A percentile compares a stretch with the other conserved stretches of the same genome.
Conservation (phyloP, 2,888 invertebrate species). For the Metellina segmentata region DNA sequence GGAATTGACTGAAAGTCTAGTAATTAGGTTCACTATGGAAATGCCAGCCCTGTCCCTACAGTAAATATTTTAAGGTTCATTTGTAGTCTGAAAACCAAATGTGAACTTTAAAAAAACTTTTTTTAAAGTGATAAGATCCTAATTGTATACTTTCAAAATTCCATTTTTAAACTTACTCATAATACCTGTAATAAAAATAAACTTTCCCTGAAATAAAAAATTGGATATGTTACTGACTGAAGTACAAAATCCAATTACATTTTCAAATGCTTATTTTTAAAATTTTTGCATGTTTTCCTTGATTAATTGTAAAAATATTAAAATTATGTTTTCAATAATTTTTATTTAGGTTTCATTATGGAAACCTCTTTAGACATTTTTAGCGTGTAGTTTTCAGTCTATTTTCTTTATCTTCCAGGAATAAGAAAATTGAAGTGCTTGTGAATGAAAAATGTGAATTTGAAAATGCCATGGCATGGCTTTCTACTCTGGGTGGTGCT, state of each 20-base stretch:
- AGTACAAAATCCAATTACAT: background rate
- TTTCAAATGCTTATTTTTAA: background rate
- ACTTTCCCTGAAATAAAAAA: too few species aligned
- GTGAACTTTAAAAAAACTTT: too few species aligned
- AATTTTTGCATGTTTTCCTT: background rate
- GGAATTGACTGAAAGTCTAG: too few species aligned
- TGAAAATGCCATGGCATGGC: slow-evolving; percentile 90
- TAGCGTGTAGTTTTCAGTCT: background rate
- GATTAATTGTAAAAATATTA: background rate
- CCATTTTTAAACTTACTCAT: too few species aligned
- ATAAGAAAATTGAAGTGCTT: slow-evolving; percentile 60
- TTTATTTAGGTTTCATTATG: background rate
- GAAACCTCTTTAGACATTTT: background rate
- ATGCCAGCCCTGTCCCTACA: too few species aligned
- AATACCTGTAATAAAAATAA: too few species aligned
- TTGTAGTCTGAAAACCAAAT: too few species aligned
- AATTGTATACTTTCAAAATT: too few species aligned
- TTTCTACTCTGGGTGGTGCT: slow-evolving; percentile 97
- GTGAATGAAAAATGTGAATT: slow-evolving; percentile 72
- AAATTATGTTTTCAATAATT: background rate
- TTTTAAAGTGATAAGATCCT: too few species aligned
- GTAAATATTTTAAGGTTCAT: too few species aligned
- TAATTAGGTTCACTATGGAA: too few species aligned
- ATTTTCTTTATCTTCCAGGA: slow-evolving; percentile 48
- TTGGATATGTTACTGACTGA: too few species aligned